phyloP scores from a whole-genome alignment of 1,140 invertebrate genomes.

The Acromyrmex heyeri region DNA sequence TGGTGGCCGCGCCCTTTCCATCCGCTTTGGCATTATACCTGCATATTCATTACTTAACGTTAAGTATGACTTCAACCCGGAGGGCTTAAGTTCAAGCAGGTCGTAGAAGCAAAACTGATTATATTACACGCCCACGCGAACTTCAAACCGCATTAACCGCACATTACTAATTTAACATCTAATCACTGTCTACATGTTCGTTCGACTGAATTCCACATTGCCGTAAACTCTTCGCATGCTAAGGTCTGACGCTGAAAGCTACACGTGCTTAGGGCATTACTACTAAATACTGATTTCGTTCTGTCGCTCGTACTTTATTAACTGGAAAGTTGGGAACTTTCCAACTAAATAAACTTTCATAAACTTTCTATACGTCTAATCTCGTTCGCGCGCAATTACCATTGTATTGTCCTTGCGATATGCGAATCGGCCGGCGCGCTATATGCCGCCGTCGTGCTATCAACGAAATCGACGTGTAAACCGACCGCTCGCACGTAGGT shows the following conservation, averaged over 20 bases:
- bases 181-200: slow-evolving; percentile 8
- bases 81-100: slow-evolving; percentile 35
- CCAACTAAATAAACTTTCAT: neutral
- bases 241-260: neutral
- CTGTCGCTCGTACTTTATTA: slow-evolving; percentile 21
- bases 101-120: slow-evolving; percentile 26
- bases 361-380: slow-evolving; percentile 9
- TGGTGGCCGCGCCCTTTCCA: slow-evolving; percentile 74
- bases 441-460: slow-evolving; percentile 41
- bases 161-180: slow-evolving; percentile 48
- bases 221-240: slow-evolving; percentile 20
- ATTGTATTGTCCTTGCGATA: slow-evolving; percentile 63
- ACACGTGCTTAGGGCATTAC: neutral
- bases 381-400: slow-evolving; percentile 30
- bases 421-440: slow-evolving; percentile 40
- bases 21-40: slow-evolving; percentile 77
- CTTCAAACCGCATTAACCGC: slow-evolving; percentile 32
- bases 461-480: slow-evolving; percentile 66
- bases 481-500: slow-evolving; percentile 62
- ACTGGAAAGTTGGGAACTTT: slow-evolving; percentile 4
- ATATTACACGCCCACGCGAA: slow-evolving; percentile 37
- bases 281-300: neutral
- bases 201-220: neutral
- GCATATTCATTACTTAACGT: slow-evolving; percentile 83
- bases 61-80: slow-evolving; percentile 78